Evolutionary conservation across 2,113 vertebrate genomes (phyloP), one percentile per base, ranked within the genome.

Genomic region (Podocnemis expansa): DNA sequence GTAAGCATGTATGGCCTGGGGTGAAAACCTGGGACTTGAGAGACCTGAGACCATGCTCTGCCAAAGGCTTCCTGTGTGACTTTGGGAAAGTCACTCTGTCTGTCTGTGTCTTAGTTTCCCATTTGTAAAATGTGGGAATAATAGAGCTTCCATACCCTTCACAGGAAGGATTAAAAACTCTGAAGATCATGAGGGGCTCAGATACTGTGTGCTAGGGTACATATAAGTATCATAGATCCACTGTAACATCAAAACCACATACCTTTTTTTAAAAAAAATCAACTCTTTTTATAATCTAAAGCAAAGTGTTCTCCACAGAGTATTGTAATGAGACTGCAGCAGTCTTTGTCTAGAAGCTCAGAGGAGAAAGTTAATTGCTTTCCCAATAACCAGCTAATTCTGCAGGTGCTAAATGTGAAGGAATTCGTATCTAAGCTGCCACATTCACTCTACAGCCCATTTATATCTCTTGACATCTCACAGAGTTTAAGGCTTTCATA

Each of bases 401-500:
- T 85, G 81, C 79, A 84, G 51, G 81, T 90, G 70, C 34, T 60
- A 34, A 89, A 80, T 31, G 24, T 0, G 60, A 63, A 93, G 70
- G 80, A 6, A 90, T 83, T 92, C 80, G 49, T 0, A 0, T 80
- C 80, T 27, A 84, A 87, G 43, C 34, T 90, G 38, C 34, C 34
- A 78, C 7, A 25, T 76, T 86, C 89, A 47, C 29, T 83, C 49
- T 87, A 60, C 87, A 95, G 70, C 25, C 45, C 91, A 55, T 94
- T 78, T 52, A 91, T 96, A 86, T 95, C 84, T 95, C 93, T 82
- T 73, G 93, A 52, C 52, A 87, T 5, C 31, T 63, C 60, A 14
- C 58, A 63, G 60, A 17, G 29, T 63, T 34, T 63, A 63, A 63
- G 60, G 31, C 60, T 31, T 67, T 67, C 63, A n/a, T 5, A 67